Conservation (phyloP, 2,113 vertebrate genomes). For the Serinus canaria region DNA sequence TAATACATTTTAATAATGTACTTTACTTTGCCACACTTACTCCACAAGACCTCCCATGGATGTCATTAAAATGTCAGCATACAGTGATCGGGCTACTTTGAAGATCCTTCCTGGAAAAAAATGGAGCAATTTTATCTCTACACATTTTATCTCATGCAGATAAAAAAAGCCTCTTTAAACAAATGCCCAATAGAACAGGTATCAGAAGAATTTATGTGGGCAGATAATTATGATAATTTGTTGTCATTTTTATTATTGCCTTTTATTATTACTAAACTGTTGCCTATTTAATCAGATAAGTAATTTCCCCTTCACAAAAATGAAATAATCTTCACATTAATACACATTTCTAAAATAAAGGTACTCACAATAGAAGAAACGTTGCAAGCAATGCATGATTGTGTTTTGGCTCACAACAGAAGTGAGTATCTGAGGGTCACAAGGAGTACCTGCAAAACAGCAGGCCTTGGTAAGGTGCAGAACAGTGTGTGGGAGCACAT, state of each 20-base stretch:
- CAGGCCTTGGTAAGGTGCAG: neutral
- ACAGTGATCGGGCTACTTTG: neutral
- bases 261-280: neutral
- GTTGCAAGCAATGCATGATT: neutral
- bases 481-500: fast-evolving
- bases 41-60: neutral
- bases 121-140: neutral
- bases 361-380: neutral
- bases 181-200: neutral
- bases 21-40: neutral
- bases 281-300: neutral
- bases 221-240: neutral
- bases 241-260: neutral
- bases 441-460: neutral
- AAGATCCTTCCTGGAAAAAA: neutral
- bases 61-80: neutral
- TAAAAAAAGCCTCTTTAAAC: conserved; percentile 1
- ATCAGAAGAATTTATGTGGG: neutral
- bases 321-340: neutral
- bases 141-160: neutral
- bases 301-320: neutral
- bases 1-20: neutral
- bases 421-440: neutral
- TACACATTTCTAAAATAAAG: neutral
- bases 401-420: neutral